A percentile compares a stretch with the other conserved stretches of the same genome.
These are phyloP conservation scores for Procambarus clarkii DNA, from an alignment of 1,140 invertebrate species.

Conservation along the genomic window DNA sequence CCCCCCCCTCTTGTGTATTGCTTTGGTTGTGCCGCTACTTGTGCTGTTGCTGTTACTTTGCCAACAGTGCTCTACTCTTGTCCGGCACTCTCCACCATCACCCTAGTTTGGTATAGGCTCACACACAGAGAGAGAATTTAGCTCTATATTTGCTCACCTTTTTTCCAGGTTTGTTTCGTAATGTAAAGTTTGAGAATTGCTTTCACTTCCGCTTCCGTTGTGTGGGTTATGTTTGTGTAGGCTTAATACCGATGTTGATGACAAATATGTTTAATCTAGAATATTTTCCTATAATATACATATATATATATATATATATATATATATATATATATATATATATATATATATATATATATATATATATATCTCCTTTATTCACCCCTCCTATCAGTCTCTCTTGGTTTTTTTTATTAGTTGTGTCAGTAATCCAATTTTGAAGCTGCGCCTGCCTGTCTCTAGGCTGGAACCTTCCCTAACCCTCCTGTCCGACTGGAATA, in stretches of 20 bases:
- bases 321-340: too few species aligned
- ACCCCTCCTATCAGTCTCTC: constrained; percentile 41
- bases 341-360: too few species aligned
- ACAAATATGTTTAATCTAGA: too few species aligned
- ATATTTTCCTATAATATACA: too few species aligned
- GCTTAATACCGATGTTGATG: background rate
- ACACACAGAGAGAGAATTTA: constrained; percentile 16
- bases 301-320: too few species aligned
- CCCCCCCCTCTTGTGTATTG: too few species aligned
- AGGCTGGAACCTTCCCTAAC: constrained; percentile 28
- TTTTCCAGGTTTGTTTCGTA: background rate
- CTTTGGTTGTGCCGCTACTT: too few species aligned
- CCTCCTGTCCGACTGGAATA: constrained; percentile 51
- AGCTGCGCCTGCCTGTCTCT: constrained; percentile 54
- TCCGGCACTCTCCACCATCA: background rate
- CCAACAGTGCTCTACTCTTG: too few species aligned
- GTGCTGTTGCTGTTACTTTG: too few species aligned
- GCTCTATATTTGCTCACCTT: constrained; percentile 17
- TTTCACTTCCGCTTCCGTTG: background rate
- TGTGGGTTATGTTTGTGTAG: background rate
- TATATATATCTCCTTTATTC: background rate
- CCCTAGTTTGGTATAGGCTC: constrained; percentile 18
- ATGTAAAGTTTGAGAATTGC: background rate
- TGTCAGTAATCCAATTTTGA: constrained; percentile 65
- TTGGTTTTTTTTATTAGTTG: constrained; percentile 51